Conservation (phyloP, 1,140 invertebrate genomes). For the Paralvinella palmiformis region DNA sequence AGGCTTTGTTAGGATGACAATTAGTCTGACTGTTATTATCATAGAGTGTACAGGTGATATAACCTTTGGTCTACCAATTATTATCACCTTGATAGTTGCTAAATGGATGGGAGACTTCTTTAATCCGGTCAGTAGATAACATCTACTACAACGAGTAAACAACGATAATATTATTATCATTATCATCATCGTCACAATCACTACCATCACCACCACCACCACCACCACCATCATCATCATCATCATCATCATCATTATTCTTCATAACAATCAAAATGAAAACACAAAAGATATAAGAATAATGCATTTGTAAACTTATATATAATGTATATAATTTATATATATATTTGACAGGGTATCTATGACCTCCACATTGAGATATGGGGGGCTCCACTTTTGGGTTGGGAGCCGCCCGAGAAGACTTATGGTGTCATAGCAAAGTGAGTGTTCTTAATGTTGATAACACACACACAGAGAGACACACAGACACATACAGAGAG, state of each 20-base stretch:
- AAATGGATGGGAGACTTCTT: slow-evolving; percentile 99
- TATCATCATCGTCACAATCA: not conserved
- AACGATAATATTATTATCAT: not conserved
- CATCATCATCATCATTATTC: not conserved
- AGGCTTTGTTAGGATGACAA: slow-evolving; percentile 94
- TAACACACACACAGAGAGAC: not conserved
- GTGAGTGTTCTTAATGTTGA: not conserved
- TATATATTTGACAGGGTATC: slow-evolving; percentile 5
- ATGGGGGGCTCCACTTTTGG: slow-evolving; percentile 10
- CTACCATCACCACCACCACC: not conserved
- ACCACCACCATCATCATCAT: not conserved
- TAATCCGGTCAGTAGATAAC: slow-evolving; percentile 64
- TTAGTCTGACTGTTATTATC: slow-evolving; percentile 89
- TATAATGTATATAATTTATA: not conserved
- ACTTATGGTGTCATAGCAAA: slow-evolving; percentile 7
- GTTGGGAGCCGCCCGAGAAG: slow-evolving; percentile 13
- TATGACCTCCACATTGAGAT: slow-evolving; percentile 18
- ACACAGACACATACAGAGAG: not conserved
- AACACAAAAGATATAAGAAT: not conserved
- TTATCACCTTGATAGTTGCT: slow-evolving; percentile 83
- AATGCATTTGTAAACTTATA: not conserved
- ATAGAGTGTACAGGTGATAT: slow-evolving; percentile 96
- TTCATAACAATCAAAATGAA: not conserved
- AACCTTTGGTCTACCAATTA: slow-evolving; percentile 74
- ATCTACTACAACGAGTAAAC: not conserved